Conservation (phyloP, 2,888 invertebrate genomes). For the Melanotus villosus region DNA sequence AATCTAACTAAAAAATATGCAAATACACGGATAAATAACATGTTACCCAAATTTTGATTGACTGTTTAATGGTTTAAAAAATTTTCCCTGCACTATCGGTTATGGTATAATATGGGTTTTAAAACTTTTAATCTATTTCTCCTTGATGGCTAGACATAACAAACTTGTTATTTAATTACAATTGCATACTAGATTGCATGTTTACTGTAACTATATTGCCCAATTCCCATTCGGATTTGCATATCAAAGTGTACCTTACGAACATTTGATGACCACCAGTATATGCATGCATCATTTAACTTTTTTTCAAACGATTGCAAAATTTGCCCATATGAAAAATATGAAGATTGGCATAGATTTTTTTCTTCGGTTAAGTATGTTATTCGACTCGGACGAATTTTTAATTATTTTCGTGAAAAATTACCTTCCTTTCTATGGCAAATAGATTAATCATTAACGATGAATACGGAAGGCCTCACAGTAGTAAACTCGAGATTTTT, state of each 20-base stretch:
- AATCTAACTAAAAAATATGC: constrained; percentile 48
- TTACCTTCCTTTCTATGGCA: no score
- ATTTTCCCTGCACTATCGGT: constrained; percentile 41
- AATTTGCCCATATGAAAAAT: constrained; percentile 7
- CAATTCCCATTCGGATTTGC: constrained; percentile 39
- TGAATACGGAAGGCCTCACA: no score
- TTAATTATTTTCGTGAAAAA: no score
- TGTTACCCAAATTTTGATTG: constrained; percentile 51
- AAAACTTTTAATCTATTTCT: constrained; percentile 50
- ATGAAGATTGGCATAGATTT: not conserved
- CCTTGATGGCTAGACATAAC: constrained; percentile 54
- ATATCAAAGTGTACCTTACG: constrained; percentile 45
- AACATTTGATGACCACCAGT: constrained; percentile 15
- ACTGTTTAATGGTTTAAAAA: constrained; percentile 49
- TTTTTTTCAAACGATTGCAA: constrained; percentile 4
- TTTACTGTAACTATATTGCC: constrained; percentile 44
- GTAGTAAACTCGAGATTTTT: no score
- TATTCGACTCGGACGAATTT: no score
- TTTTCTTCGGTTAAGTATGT: no score
- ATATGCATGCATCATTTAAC: not conserved
- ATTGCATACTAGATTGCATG: constrained; percentile 54
- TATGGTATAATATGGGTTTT: constrained; percentile 42
- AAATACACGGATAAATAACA: constrained; percentile 52
- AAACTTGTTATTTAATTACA: constrained; percentile 54
- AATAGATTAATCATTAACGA: no score